phyloP scores from a whole-genome alignment of 1,140 invertebrate genomes.

The Ceratoteleas bidentatus region DNA sequence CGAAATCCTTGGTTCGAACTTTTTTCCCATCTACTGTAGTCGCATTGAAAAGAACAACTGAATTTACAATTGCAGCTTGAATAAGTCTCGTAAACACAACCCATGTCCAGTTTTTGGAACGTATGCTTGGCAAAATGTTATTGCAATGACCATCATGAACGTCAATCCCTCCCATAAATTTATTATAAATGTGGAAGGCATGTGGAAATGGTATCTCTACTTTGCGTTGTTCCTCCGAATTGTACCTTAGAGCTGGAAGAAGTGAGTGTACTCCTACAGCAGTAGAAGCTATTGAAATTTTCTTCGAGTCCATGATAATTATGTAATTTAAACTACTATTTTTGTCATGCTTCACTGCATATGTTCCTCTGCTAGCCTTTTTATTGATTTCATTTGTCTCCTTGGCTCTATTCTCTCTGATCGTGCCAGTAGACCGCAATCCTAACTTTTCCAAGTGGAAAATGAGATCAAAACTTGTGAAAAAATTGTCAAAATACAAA shows the following conservation, averaged over 20 bases:
- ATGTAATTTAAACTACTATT: slow-evolving; percentile 61
- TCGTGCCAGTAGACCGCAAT: slow-evolving; percentile 33
- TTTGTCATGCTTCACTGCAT: slow-evolving; percentile 40
- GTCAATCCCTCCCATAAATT: slow-evolving; percentile 58
- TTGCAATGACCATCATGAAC: slow-evolving; percentile 49
- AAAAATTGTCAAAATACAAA: slow-evolving; percentile 46
- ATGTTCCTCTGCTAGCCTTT: slow-evolving; percentile 39
- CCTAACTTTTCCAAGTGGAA: slow-evolving; percentile 50
- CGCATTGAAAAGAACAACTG: slow-evolving; percentile 48
- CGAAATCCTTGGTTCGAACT: slow-evolving; percentile 37
- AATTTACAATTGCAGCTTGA: slow-evolving; percentile 46
- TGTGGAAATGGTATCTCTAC: slow-evolving; percentile 37
- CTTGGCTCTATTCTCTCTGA: slow-evolving; percentile 37
- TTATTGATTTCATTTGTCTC: slow-evolving; percentile 46
- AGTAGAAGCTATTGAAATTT: slow-evolving; percentile 48
- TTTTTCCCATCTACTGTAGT: slow-evolving; percentile 10
- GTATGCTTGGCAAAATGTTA: slow-evolving; percentile 47
- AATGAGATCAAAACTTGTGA: slow-evolving; percentile 41
- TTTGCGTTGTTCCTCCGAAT: slow-evolving; percentile 10
- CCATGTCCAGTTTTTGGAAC: slow-evolving; percentile 62
- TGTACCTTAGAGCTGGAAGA: slow-evolving; percentile 9
- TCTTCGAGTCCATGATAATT: slow-evolving; percentile 50
- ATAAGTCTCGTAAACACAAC: slow-evolving; percentile 51
- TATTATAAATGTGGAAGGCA: slow-evolving; percentile 40
- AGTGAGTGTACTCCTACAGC: slow-evolving; percentile 31